phyloP scores from a whole-genome alignment of 2,888 invertebrate genomes.

The Anoncus sp. region DNA sequence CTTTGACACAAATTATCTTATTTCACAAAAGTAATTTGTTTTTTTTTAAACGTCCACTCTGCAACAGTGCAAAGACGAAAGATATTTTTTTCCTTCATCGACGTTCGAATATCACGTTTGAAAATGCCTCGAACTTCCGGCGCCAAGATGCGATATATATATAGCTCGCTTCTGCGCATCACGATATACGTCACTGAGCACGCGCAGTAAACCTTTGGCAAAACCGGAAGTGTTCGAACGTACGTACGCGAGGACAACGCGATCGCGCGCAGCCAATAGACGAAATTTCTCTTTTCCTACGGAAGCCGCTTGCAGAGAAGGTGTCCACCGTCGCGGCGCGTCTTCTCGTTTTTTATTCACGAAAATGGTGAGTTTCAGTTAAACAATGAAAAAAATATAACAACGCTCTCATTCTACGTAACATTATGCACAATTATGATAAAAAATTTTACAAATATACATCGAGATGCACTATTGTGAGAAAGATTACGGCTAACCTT shows the following conservation, averaged over 20 bases:
- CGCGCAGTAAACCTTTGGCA: slow-evolving; percentile 23
- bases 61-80: background rate
- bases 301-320: slow-evolving; percentile 63
- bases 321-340: slow-evolving; percentile 48
- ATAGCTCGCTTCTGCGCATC: too few species aligned
- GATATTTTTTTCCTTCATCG: slow-evolving; percentile 28
- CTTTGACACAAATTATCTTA: too few species aligned
- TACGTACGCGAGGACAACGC: slow-evolving; percentile 20
- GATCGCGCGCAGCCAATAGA: slow-evolving; percentile 50
- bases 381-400: slow-evolving; percentile 58
- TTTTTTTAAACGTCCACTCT: slow-evolving; percentile 40
- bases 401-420: background rate
- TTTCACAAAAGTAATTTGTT: too few species aligned
- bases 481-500: slow-evolving; percentile 58
- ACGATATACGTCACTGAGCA: background rate
- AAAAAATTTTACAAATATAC: slow-evolving; percentile 24
- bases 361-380: slow-evolving; percentile 68
- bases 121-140: slow-evolving; percentile 53
- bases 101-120: slow-evolving; percentile 5
- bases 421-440: background rate
- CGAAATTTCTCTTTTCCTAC: slow-evolving; percentile 62
- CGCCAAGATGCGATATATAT: too few species aligned
- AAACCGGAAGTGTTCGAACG: slow-evolving; percentile 59
- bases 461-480: slow-evolving; percentile 43
- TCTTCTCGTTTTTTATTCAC: slow-evolving; percentile 62